Conservation (phyloP, 2,797 vertebrate genomes). For the Hafferia zeledoni region DNA sequence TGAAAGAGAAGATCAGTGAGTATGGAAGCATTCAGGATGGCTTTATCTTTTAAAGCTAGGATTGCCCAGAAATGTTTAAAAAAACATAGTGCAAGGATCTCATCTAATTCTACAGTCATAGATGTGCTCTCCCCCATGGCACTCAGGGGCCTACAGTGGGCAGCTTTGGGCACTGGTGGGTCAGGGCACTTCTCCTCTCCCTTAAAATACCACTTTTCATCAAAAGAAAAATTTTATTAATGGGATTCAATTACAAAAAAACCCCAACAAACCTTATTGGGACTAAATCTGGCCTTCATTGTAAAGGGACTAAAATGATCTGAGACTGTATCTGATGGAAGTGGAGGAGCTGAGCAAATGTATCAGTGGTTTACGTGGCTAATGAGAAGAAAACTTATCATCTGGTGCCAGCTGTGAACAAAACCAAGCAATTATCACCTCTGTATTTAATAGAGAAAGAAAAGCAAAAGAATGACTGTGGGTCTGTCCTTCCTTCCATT, state of each 20-base stretch:
- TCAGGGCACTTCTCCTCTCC: background rate
- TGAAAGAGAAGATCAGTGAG: background rate
- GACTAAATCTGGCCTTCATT: background rate
- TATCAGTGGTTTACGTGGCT: background rate
- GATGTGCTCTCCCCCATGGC: background rate
- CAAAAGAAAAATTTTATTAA: background rate
- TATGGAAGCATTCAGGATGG: background rate
- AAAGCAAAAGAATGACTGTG: background rate
- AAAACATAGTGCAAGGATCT: background rate
- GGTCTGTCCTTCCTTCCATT: background rate
- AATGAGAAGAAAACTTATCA: background rate
- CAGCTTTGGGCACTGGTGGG: background rate
- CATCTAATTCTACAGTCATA: background rate
- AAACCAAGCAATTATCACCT: conserved; percentile 36
- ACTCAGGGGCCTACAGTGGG: background rate
- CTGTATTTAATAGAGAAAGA: background rate
- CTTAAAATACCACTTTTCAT: background rate
- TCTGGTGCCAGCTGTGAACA: background rate
- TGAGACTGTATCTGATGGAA: background rate
- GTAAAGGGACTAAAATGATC: background rate
- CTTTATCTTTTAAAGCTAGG: background rate
- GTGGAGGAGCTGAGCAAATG: background rate
- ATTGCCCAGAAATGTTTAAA: conserved; percentile 38
- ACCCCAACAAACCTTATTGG: background rate
- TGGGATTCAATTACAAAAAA: background rate